Evolutionary conservation across 2,888 invertebrate genomes (phyloP), one percentile per base, ranked within the genome.

Genomic region (Mythimna loreyi): DNA sequence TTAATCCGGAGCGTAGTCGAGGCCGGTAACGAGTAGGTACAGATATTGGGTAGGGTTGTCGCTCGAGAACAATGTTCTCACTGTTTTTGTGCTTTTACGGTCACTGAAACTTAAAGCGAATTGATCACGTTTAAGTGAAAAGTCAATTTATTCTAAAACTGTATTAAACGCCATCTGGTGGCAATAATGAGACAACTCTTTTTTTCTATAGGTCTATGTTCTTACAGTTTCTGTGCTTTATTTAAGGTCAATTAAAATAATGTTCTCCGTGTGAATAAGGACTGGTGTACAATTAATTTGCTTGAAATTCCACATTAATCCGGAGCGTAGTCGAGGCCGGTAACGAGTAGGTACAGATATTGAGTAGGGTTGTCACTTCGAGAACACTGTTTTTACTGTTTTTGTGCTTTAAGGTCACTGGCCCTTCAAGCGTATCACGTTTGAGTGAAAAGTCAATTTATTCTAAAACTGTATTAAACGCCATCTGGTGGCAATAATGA

Each of bases 291-390:
- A 86, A 87, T 90, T 89, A 88, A 91, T 91, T 89, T 87, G 86
- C 85, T 86, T 85, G 87, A 85, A 89, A 91, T 90, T 90, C 89
- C 88, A 87, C 84, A 86, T 89, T 90, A 89, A 90, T 91, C 88
- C 85, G 66, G 83, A 77, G 72, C 65, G 68, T 63, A 71, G 68
- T 55, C 69, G 78, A 81, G 78, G 82, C 72, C 62, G 53, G 76
- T 72, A 73, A 80, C 66, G 45, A 71, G 74, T 80, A 55, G 33
- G 58, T 67, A 68, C 67, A 30, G 30, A 50, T 67, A 52, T 13
- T 28, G 40, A 43, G 0, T 67, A 76, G 78, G 76, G 76, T 52
- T 77, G 72, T 16, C 50, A n/a, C 55, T n/a, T 19, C 8, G 9
- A 16, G 6, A 43, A 25, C 30, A 45, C 19, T n/a, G 6, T 7